Evolutionary conservation across 1,140 invertebrate genomes (phyloP), one percentile per base, ranked within the genome.

Genomic region (Zaprionus kolodkinae): DNA sequence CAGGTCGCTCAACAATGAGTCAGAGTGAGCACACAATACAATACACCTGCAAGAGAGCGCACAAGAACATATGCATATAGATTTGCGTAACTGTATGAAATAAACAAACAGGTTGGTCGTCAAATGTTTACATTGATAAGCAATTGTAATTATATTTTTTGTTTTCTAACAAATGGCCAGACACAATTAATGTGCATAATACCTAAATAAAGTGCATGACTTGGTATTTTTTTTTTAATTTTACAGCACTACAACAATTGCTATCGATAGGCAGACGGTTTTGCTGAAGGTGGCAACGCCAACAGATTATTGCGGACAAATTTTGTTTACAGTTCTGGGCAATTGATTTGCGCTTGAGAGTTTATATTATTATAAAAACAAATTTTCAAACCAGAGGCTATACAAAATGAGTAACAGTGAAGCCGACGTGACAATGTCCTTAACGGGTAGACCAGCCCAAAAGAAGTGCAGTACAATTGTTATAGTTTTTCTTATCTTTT

Each of bases 11-110:
- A 17, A 7, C 38, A 43, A 50, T 76, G 78, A 33, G 78, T 59
- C 13, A 61, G 69, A 82, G 59, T 15, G 80, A 82, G 76, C 36
- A 27, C 63, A 74, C 72, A 50, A 56, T 78, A 76, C 12, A 50
- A 76, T 50, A 50, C 45, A 50, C 45, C 48, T 68, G 36, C 40
- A 11, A 17, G 40, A 65, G 56, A 61, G 36, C 67, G 50, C 64
- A 15, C 55, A 50, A 66, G 63, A 45, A 60, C 55, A 25, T 17
- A 64, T 69, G 33, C 25, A 57, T 50, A 21, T 50, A 25, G n/a
- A 38, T 60, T 45, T 55, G 30, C 27, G 66, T 72, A 72, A 43
- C 5, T 36, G 33, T 4, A 72, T 35, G n/a, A 27, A 45, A 66
- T n/a, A 50, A 50, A 50, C 45, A 17, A 21, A 25, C 45, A 50